These are phyloP conservation scores for Zalophus californianus DNA, from an alignment of 2,797 vertebrate species.

Conservation along the genomic window DNA sequence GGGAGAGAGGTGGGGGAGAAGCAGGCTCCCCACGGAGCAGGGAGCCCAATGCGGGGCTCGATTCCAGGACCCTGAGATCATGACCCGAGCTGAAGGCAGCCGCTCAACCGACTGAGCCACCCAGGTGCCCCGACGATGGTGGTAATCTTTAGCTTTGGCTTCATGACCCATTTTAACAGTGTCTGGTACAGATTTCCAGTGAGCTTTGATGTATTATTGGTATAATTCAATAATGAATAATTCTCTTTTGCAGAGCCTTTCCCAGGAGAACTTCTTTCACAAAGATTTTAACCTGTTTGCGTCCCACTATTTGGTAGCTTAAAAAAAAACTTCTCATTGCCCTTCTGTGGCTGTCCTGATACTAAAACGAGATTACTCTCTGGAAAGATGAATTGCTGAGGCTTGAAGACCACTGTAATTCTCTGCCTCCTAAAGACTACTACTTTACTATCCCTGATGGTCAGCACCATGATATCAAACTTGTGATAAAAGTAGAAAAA, in stretches of 20 bases:
- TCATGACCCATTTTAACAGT: not conserved
- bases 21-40: too few species aligned
- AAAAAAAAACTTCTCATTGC: not conserved
- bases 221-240: not conserved
- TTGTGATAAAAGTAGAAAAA: not conserved
- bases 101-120: too few species aligned
- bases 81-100: too few species aligned
- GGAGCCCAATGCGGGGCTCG: too few species aligned
- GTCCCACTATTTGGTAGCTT: not conserved
- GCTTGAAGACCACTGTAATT: not conserved
- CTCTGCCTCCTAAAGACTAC: not conserved
- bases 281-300: not conserved
- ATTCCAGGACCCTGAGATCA: too few species aligned
- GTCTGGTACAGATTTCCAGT: not conserved
- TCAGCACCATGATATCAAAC: not conserved
- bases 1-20: too few species aligned
- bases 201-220: not conserved
- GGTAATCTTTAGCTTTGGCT: not conserved
- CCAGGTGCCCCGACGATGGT: not conserved
- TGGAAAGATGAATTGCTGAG: not conserved
- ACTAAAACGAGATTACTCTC: not conserved
- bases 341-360: not conserved
- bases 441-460: not conserved
- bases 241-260: not conserved
- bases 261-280: not conserved